A percentile compares a stretch with the other conserved stretches of the same genome.
Conservation (phyloP, 2,888 invertebrate species). For the Drosophila nigricruria region DNA sequence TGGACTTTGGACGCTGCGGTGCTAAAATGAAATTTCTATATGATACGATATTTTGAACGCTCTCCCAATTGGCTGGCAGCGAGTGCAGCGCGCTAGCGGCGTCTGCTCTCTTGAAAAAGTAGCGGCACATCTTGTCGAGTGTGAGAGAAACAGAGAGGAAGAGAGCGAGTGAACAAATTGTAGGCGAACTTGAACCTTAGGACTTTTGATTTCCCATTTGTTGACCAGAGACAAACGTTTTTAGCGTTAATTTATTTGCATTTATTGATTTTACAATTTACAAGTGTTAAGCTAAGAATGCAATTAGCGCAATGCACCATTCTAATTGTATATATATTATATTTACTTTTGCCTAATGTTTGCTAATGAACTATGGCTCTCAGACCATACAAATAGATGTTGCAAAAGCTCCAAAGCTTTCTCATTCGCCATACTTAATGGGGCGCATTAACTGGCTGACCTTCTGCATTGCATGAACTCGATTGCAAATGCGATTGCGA, state of each 20-base stretch:
- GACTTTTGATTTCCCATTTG: conserved; percentile 37
- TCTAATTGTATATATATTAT: background rate
- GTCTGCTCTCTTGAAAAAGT: conserved; percentile 19
- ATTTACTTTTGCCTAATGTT: background rate
- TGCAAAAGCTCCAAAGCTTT: conserved; percentile 35
- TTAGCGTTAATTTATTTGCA: conserved; percentile 18
- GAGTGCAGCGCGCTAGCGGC: conserved; percentile 37
- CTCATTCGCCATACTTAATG: conserved; percentile 19
- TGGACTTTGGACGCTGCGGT: conserved; percentile 70
- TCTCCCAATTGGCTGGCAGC: conserved; percentile 47
- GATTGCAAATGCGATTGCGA: conserved; percentile 22
- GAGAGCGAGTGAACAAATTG: background rate
- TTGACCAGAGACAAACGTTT: conserved; percentile 15
- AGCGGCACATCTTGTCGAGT: conserved; percentile 9
- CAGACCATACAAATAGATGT: background rate
- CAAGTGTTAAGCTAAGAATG: conserved; percentile 37
- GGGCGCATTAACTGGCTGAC: conserved; percentile 44
- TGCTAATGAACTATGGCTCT: conserved; percentile 20
- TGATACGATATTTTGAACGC: conserved; percentile 59
- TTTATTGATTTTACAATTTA: conserved; percentile 37
- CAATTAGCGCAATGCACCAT: conserved; percentile 40
- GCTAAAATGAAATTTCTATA: conserved; percentile 73
- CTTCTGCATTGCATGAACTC: conserved; percentile 37
- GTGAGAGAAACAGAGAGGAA: background rate
- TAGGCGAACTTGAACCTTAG: conserved; percentile 54